Percentiles rank a stretch among this genome's conserved stretches.
phyloP scores from a whole-genome alignment of 2,113 vertebrate genomes.

The Sylvilagus bachmani region DNA sequence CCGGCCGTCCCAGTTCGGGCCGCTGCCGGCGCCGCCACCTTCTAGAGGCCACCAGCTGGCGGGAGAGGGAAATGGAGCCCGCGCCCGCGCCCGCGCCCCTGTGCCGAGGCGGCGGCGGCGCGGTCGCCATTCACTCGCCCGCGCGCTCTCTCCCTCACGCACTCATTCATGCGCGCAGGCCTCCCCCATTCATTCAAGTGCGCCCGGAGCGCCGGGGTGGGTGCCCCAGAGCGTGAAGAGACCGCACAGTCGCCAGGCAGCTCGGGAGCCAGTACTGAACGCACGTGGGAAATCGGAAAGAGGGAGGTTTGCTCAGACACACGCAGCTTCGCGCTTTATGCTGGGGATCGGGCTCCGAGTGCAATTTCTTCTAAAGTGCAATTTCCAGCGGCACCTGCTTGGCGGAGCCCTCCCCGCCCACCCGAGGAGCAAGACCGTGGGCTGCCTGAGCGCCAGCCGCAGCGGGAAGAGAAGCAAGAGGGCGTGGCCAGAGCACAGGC shows the following conservation, averaged over 20 bases:
- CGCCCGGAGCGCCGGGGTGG: conserved; percentile 25
- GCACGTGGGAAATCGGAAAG: conserved; percentile 33
- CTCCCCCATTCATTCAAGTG: conserved; percentile 72
- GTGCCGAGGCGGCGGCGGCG: background rate
- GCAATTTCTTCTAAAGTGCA: conserved; percentile 33
- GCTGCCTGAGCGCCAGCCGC: fast-evolving
- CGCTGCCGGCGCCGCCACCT: conserved; percentile 69
- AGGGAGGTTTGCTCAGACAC: background rate
- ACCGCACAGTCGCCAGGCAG: conserved; percentile 1
- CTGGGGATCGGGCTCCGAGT: conserved; percentile 2
- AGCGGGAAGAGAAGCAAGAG: background rate
- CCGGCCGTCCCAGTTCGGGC: conserved; percentile 73
- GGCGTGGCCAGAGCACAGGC: conserved; percentile 53
- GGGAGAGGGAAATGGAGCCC: conserved; percentile 77
- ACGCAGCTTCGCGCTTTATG: conserved; percentile 42
- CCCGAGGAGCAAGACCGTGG: background rate
- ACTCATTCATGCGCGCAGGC: conserved; percentile 70
- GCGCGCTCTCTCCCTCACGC: conserved; percentile 34
- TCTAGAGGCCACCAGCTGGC: conserved; percentile 80
- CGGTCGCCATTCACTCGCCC: conserved; percentile 72
- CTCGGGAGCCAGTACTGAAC: conserved; percentile 15
- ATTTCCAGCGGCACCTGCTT: conserved; percentile 66
- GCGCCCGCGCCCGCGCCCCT: conserved; percentile 25
- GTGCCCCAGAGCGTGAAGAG: background rate
- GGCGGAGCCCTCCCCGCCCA: background rate